A percentile compares a stretch with the other conserved stretches of the same genome.
These are phyloP conservation scores for Pristionchus exspectatus DNA, from an alignment of 2,888 invertebrate species.

Conservation along the genomic window DNA sequence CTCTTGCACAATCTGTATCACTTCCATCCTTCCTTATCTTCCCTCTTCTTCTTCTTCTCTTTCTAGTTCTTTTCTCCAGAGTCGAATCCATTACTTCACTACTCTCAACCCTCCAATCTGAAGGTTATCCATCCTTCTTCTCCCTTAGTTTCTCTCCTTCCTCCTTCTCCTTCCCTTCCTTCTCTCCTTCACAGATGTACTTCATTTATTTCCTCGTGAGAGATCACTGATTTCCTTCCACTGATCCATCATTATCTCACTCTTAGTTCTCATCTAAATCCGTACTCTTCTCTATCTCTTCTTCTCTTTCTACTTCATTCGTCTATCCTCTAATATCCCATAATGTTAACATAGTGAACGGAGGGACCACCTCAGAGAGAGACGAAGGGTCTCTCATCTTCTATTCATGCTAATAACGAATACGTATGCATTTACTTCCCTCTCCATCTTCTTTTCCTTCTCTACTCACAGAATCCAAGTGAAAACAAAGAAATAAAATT, in stretches of 20 bases:
- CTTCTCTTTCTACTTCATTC: neutral
- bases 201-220: neutral
- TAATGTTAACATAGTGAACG: conserved; percentile 6
- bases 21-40: conserved; percentile 36
- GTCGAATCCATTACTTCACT: conserved; percentile 28
- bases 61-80: conserved; percentile 35
- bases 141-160: neutral
- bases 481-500: conserved; percentile 44
- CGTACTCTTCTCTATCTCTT: neutral
- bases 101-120: neutral
- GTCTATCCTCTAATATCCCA: conserved; percentile 1
- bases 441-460: conserved; percentile 45
- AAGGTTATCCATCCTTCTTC: conserved; percentile 23
- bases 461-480: conserved; percentile 24
- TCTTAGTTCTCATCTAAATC: neutral
- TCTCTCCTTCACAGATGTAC: conserved; percentile 37
- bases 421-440: conserved; percentile 23
- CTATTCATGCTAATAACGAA: conserved; percentile 26
- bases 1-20: conserved; percentile 45
- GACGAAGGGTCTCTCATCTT: conserved; percentile 19
- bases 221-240: conserved; percentile 2
- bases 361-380: conserved; percentile 18
- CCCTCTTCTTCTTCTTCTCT: conserved; percentile 17
- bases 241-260: conserved; percentile 3
- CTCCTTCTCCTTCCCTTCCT: conserved; percentile 15